Percentiles rank a stretch among this genome's conserved stretches.
These are phyloP conservation scores for Orius insidiosus DNA, from an alignment of 1,140 invertebrate genomes.

Conservation along the genomic window DNA sequence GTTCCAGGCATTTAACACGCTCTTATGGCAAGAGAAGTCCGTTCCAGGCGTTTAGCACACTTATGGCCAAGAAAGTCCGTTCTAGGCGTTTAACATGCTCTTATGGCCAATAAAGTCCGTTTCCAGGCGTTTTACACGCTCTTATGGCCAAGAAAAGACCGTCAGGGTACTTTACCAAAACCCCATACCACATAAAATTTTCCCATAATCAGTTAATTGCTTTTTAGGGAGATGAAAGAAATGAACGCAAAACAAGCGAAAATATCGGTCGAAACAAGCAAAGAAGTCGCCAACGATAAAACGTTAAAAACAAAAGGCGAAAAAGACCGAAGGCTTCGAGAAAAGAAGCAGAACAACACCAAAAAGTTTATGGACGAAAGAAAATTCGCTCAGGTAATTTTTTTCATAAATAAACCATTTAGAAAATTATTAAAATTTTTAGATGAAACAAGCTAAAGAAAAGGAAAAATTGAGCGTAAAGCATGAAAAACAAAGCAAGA, in stretches of 20 bases:
- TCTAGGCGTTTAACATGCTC: too few species aligned
- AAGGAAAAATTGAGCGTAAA: conserved; percentile 82
- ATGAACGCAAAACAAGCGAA: conserved; percentile 91
- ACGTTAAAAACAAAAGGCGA: conserved; percentile 94
- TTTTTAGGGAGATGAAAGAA: conserved; percentile 76
- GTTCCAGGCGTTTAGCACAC: too few species aligned
- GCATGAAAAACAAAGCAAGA: conserved; percentile 87
- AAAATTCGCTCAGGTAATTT: conserved; percentile 40
- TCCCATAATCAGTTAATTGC: not conserved
- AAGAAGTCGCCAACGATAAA: conserved; percentile 89
- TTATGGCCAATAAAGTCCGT: too few species aligned
- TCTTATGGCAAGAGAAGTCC: too few species aligned
- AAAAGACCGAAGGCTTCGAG: conserved; percentile 77
- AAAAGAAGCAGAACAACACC: conserved; percentile 97
- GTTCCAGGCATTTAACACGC: too few species aligned
- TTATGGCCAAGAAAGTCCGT: too few species aligned
- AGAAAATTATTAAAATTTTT: too few species aligned
- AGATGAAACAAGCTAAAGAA: conserved; percentile 82
- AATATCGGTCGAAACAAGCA: conserved; percentile 89
- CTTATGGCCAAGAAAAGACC: too few species aligned
- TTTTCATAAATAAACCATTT: too few species aligned
- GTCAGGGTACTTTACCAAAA: too few species aligned
- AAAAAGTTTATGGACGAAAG: conserved; percentile 98
- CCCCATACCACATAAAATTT: too few species aligned
- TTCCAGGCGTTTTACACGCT: too few species aligned